Evolutionary conservation across 2,797 vertebrate species (phyloP).

Genomic region (Esox masquinongy): DNA sequence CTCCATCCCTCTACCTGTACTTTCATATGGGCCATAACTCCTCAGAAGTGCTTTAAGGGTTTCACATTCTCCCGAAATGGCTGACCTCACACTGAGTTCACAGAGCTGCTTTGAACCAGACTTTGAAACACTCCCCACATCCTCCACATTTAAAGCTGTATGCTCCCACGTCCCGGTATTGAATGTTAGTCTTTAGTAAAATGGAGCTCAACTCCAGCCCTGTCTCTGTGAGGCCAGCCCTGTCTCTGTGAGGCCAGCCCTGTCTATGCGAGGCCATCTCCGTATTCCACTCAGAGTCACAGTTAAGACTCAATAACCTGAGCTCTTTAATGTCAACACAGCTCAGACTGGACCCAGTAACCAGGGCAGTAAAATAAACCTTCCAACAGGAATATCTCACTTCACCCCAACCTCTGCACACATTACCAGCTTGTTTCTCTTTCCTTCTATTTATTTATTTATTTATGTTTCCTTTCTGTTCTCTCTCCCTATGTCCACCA

Average conservation of each 20-base stretch:
- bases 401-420: background rate
- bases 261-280: background rate
- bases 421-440: background rate
- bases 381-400: background rate
- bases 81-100: background rate
- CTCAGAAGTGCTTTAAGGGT: slow-evolving; percentile 9
- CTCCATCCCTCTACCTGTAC: background rate
- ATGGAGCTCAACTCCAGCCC: background rate
- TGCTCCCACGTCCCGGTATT: background rate
- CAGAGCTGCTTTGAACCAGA: background rate
- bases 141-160: too few relatives aligned
- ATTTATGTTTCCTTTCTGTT: background rate
- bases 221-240: background rate
- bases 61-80: slow-evolving; percentile 6
- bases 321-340: slow-evolving; percentile 4
- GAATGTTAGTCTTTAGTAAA: background rate
- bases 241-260: background rate
- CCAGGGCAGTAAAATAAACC: background rate
- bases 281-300: background rate
- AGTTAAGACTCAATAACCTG: background rate
- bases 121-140: background rate
- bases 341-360: slow-evolving; percentile 10
- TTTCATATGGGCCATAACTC: background rate
- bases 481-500: background rate
- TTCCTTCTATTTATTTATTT: background rate